Percentiles rank a stretch among this genome's conserved stretches.
These are phyloP conservation scores for Oeneis ivallda DNA, from an alignment of 2,888 invertebrate genomes.

Conservation along the genomic window DNA sequence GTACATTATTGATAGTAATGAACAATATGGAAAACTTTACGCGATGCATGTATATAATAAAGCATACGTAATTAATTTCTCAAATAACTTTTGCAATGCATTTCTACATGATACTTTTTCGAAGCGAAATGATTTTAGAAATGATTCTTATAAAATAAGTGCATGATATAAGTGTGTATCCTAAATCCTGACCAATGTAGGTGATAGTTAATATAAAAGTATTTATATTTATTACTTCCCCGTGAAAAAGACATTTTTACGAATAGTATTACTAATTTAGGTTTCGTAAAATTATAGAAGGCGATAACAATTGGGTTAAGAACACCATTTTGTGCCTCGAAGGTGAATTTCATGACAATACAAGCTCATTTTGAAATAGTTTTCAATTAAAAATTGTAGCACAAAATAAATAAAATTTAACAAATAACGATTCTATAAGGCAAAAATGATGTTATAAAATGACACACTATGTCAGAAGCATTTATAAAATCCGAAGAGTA, in stretches of 20 bases:
- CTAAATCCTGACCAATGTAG: constrained; percentile 79
- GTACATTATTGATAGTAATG: constrained; percentile 27
- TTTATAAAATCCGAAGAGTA: constrained; percentile 22
- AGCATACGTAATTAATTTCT: constrained; percentile 37
- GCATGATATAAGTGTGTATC: constrained; percentile 67
- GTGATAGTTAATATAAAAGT: constrained; percentile 67
- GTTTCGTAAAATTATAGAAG: constrained; percentile 69
- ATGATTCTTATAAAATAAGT: constrained; percentile 38
- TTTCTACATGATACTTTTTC: constrained; percentile 34
- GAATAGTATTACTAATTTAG: constrained; percentile 82
- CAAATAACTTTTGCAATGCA: constrained; percentile 40
- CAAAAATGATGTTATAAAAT: constrained; percentile 18
- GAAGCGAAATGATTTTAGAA: constrained; percentile 38
- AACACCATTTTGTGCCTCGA: constrained; percentile 77
- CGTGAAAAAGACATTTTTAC: constrained; percentile 80
- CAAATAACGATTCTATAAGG: background rate
- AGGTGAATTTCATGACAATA: constrained; percentile 69
- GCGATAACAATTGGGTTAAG: constrained; percentile 75
- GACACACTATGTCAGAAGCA: constrained; percentile 14
- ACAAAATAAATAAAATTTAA: constrained; percentile 7
- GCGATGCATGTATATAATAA: constrained; percentile 32
- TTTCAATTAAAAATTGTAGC: constrained; percentile 30
- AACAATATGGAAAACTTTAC: constrained; percentile 28
- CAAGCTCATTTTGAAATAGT: constrained; percentile 44
- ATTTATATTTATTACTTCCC: constrained; percentile 78